These are phyloP conservation scores for Latheticus oryzae DNA, from an alignment of 2,888 invertebrate species.

Conservation along the genomic window DNA sequence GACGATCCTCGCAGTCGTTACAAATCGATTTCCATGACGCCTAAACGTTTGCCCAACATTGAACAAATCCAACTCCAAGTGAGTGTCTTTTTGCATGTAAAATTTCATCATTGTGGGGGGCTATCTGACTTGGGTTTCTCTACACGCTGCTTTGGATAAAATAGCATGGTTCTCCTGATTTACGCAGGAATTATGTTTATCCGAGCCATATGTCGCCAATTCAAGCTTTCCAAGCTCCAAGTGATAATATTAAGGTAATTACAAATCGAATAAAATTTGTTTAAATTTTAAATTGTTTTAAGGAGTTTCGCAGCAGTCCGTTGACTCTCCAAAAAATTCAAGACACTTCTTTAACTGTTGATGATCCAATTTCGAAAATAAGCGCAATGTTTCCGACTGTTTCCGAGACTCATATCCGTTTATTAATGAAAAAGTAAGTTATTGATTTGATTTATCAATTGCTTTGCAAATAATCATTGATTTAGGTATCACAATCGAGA, in stretches of 20 bases:
- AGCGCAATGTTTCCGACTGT: conserved; percentile 92
- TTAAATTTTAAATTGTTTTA: conserved; percentile 5
- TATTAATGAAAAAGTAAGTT: conserved; percentile 89
- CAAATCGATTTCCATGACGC: conserved; percentile 65
- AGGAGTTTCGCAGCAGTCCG: conserved; percentile 61
- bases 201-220: conserved; percentile 75
- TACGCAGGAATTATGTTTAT: conserved; percentile 75
- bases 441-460: conserved; percentile 24
- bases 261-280: conserved; percentile 20
- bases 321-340: conserved; percentile 55
- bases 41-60: conserved; percentile 61
- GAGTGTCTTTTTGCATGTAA: conserved; percentile 47
- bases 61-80: conserved; percentile 77
- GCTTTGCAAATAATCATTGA: conserved; percentile 51
- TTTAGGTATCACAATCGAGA: conserved; percentile 91
- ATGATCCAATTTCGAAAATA: conserved; percentile 82
- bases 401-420: conserved; percentile 86
- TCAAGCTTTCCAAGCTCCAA: conserved; percentile 77
- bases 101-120: too few relatives aligned
- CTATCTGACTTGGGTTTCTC: conserved; percentile 2
- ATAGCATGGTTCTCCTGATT: conserved; percentile 74
- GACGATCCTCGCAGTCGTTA: conserved; percentile 74
- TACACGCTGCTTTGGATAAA: conserved; percentile 56
- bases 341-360: conserved; percentile 67
- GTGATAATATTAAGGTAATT: conserved; percentile 56